phyloP scores from a whole-genome alignment of 2,888 invertebrate genomes.

The Sphecodes monilicornis region DNA sequence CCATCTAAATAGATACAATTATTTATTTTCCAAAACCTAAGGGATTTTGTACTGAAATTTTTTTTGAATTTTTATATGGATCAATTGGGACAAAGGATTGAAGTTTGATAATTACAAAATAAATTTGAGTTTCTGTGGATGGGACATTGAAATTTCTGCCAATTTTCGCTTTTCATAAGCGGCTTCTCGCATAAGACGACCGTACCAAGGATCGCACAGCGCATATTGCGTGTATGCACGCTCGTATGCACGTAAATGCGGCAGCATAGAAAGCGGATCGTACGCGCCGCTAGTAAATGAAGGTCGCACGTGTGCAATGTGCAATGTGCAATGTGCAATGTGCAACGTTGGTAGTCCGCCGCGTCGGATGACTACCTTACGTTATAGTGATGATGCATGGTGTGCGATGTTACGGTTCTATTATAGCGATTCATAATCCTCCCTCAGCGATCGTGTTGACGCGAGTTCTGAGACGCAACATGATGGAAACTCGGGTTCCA shows the following conservation, averaged over 20 bases:
- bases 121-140: background rate
- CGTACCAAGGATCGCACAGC: background rate
- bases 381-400: background rate
- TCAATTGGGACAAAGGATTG: background rate
- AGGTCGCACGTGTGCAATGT: constrained; percentile 32
- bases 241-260: constrained; percentile 6
- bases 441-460: background rate
- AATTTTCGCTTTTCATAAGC: background rate
- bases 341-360: background rate
- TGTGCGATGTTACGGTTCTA: constrained; percentile 3
- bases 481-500: background rate
- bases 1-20: background rate
- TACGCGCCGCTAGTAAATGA: constrained; percentile 23
- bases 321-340: constrained; percentile 4
- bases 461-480: background rate
- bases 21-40: background rate
- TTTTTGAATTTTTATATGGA: background rate
- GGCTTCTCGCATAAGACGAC: background rate
- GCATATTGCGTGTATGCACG: background rate
- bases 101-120: background rate
- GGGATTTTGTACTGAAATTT: background rate
- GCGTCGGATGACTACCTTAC: background rate
- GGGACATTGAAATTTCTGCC: background rate
- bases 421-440: background rate
- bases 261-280: background rate